Evolutionary conservation across 2,888 invertebrate species (phyloP).

Genomic region (Drosophila colorata): DNA sequence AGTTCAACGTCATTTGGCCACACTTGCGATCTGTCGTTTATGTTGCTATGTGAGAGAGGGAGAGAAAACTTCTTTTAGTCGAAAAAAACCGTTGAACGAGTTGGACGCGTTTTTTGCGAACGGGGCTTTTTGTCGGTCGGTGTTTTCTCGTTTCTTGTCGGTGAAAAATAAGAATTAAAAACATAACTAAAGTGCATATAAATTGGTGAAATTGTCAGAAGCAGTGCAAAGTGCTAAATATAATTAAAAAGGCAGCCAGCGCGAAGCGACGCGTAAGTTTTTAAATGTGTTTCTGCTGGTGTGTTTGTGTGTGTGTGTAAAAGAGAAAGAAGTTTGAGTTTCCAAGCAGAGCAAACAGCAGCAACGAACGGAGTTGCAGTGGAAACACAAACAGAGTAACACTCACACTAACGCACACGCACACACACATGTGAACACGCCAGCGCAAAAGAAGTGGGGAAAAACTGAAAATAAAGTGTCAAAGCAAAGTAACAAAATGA

Average conservation of each 20-base stretch:
- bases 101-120: constrained; percentile 49
- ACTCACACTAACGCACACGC: constrained; percentile 31
- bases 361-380: constrained; percentile 67
- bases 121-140: constrained; percentile 56
- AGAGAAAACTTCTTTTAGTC: constrained; percentile 36
- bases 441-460: constrained; percentile 62
- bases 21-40: constrained; percentile 18
- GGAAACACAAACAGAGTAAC: constrained; percentile 70
- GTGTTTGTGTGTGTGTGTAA: constrained; percentile 39
- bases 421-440: constrained; percentile 31
- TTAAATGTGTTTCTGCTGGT: constrained; percentile 41
- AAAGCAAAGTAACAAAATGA: constrained; percentile 54
- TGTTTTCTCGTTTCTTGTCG: constrained; percentile 59
- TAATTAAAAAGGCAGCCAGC: constrained; percentile 19
- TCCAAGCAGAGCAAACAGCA: constrained; percentile 62
- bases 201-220: constrained; percentile 44
- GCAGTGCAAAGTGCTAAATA: constrained; percentile 36
- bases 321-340: constrained; percentile 75
- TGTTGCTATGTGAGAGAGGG: constrained; percentile 47
- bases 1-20: constrained; percentile 16
- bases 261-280: constrained; percentile 61
- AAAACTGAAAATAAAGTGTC: constrained; percentile 67
- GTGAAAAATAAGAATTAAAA: constrained; percentile 58
- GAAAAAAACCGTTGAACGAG: constrained; percentile 45
- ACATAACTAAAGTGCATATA: constrained; percentile 39